These are phyloP conservation scores for Callaeas wilsoni DNA, from an alignment of 2,113 vertebrate genomes.

Conservation along the genomic window DNA sequence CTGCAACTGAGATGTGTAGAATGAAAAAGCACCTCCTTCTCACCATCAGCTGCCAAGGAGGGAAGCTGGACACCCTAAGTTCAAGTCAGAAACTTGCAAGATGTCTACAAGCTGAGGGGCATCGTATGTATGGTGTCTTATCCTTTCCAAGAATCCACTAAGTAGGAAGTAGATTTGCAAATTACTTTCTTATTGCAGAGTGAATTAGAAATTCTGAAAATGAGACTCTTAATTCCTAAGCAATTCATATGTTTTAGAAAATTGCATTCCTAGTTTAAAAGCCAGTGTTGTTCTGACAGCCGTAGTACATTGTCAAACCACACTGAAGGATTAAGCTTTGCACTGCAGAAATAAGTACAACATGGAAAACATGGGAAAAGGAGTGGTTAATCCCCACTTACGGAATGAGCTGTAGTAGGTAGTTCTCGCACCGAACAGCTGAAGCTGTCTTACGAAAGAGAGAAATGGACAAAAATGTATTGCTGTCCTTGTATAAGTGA, in stretches of 20 bases:
- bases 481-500: background rate
- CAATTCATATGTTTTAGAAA: background rate
- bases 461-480: background rate
- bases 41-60: background rate
- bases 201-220: background rate
- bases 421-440: background rate
- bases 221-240: background rate
- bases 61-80: background rate
- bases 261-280: background rate
- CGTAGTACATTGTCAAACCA: background rate
- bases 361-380: background rate
- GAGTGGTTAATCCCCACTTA: background rate
- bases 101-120: background rate
- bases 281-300: background rate
- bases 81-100: background rate
- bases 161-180: background rate
- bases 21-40: background rate
- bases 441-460: background rate
- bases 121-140: background rate
- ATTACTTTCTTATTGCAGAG: background rate
- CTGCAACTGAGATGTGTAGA: background rate
- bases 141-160: background rate
- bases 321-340: background rate
- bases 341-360: background rate
- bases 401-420: background rate